Evolutionary conservation across 2,888 invertebrate genomes (phyloP), one percentile per base, ranked within the genome.

Genomic region (Drosophila putrida): DNA sequence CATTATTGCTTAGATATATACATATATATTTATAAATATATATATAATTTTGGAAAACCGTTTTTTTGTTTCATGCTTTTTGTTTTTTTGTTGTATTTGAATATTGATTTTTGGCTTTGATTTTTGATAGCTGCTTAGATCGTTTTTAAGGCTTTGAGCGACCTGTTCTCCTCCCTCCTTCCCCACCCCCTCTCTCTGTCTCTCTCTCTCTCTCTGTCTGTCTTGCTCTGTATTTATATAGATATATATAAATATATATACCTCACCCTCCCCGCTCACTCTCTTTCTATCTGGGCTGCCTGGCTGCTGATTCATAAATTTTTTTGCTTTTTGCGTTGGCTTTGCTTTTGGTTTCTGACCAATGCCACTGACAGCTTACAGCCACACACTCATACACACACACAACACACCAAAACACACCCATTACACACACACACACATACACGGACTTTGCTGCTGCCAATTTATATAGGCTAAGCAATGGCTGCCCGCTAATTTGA

Each of bases 341-440:
- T 79, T 82, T 62, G 76, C 82, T 68, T 82, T 84, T 84, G 73
- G 50, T 82, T 84, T 81, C 82, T 79, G 70, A 66, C 78, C 74
- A 76, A 63, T 69, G 82, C 76, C 75, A 80, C 54, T 58, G 50
- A 74, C 68, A 83, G 67, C 64, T 51, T 43, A 62, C 69, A 67
- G 64, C 39, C 51, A 36, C 31, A 28, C 28, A 15, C 54, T 49
- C 54, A 47, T 20, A n/a, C 41, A 4, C 28, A 28, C 5, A 28
- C 28, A 28, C 28, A 4, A 43, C 58, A 58, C 38, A 35, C 25
- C 4, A 15, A 28, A 28, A 39, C n/a, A 55, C 39, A 63, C 50
- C 51, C 41, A 33, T 31, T n/a, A n/a, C n/a, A n/a, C n/a, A n/a
- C 20, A 44, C 49, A 58, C 25, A 43, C 31, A 38, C 44, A 49